Percentiles rank a stretch among this genome's conserved stretches.
These are phyloP conservation scores for Pocota personata DNA, from an alignment of 2,888 invertebrate species.

Conservation along the genomic window DNA sequence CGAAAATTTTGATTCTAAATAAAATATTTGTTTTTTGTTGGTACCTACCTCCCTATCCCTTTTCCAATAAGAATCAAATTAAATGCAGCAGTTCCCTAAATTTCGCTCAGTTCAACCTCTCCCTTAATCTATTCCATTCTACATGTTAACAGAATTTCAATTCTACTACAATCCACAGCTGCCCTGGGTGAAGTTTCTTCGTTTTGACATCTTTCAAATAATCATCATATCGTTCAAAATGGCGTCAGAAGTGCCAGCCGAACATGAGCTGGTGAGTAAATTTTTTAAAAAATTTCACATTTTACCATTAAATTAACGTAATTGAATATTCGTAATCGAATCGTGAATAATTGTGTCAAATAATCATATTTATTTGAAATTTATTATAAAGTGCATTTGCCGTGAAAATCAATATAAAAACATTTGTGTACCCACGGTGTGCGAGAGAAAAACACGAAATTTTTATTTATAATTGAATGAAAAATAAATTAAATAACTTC, in stretches of 20 bases:
- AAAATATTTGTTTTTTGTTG: background rate
- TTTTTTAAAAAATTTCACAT: slow-evolving; percentile 24
- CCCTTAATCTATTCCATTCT: slow-evolving; percentile 13
- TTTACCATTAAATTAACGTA: slow-evolving; percentile 37
- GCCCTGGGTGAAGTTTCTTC: slow-evolving; percentile 48
- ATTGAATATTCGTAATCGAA: background rate
- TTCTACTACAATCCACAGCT: slow-evolving; percentile 41
- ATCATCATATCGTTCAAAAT: slow-evolving; percentile 77
- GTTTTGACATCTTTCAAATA: slow-evolving; percentile 67
- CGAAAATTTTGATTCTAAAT: too few relatives aligned
- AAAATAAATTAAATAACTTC: slow-evolving; percentile 64
- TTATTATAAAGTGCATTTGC: slow-evolving; percentile 12
- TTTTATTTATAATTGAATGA: slow-evolving; percentile 53
- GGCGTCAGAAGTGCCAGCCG: slow-evolving; percentile 79
- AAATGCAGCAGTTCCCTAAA: slow-evolving; percentile 39
- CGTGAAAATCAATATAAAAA: slow-evolving; percentile 15
- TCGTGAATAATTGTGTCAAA: background rate
- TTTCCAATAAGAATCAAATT: background rate
- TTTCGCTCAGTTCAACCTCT: slow-evolving; percentile 40
- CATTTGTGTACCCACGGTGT: slow-evolving; percentile 23
- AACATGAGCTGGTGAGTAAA: slow-evolving; percentile 77
- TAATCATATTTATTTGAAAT: background rate
- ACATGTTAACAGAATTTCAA: background rate
- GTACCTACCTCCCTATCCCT: too few relatives aligned
- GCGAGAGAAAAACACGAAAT: slow-evolving; percentile 43